Percentiles rank a stretch among this genome's conserved stretches.
Conservation (phyloP, 1,140 invertebrate genomes). For the Arctopsyche grandis region DNA sequence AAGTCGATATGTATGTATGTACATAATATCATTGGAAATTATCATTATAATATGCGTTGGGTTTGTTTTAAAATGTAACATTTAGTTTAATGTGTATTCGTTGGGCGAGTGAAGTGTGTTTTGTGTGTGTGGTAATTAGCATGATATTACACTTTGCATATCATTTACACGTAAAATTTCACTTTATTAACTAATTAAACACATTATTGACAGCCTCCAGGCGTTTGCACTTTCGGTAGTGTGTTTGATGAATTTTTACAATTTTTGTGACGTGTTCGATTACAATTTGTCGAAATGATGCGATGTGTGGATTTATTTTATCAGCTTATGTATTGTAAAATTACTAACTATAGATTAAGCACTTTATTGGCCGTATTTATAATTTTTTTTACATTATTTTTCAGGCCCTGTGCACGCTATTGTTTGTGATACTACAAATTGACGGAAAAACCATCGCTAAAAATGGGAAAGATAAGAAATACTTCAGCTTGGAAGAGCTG, state of each 20-base stretch:
- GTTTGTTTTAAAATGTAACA: too few species aligned
- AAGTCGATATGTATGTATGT: too few species aligned
- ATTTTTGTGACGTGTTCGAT: too few species aligned
- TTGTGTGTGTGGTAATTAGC: background rate
- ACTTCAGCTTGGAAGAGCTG: constrained; percentile 44
- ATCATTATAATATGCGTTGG: too few species aligned
- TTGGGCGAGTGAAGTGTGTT: background rate
- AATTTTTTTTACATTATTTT: constrained; percentile 4
- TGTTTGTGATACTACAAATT: background rate
- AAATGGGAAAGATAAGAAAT: constrained; percentile 37
- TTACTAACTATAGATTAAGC: too few species aligned
- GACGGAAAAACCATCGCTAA: background rate
- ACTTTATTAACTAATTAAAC: background rate
- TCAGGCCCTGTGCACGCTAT: background rate
- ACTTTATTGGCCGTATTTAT: background rate
- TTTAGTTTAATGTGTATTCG: too few species aligned
- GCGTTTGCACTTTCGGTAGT: background rate
- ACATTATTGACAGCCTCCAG: background rate
- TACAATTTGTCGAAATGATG: too few species aligned
- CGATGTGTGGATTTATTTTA: too few species aligned
- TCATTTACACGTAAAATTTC: background rate
- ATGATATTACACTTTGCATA: constrained; percentile 25
- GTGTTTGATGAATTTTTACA: background rate
- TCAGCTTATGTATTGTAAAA: too few species aligned
- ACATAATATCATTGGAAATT: too few species aligned